Base-by-base conservation (phyloP, 2,113 vertebrate species). In the Diadophis punctatus region DNA sequence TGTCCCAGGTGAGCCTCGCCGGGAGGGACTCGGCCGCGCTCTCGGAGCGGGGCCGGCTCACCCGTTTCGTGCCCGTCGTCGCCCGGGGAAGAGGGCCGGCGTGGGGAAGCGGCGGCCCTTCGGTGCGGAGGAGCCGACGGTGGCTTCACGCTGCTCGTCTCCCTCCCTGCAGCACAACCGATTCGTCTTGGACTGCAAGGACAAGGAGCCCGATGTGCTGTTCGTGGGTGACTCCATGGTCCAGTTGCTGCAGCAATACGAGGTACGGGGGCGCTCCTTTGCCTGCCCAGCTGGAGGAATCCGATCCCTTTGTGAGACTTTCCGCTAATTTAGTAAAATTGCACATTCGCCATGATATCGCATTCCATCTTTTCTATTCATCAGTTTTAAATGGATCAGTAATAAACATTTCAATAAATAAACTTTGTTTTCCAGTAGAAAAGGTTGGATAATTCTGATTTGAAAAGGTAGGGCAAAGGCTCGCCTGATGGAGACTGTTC, bases 151-250 rank as follows among this genome's bases (percentile, higher is more conserved):
- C 97, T 8, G 55, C 23, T 16, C n/a, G 86, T 90, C 96, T 93
- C 74, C 93, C 52, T 49, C 6, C 90, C n/a, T 51, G 20, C 96
- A 98, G 98, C 98, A 98, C 96, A 98, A 97, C 88, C 97, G 98
- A 8, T 98, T 98, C 92, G 98, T 98, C 93, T 89, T 96, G 95
- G 98, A 98, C 95, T 98, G 98, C 96, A 98, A 98, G 60, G 98
- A 98, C 96, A 98, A 98, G 95, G 98, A 98, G 86, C 98, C 98
- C 0, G 98, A 98, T 0, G 98, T 99, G 90, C 98, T 99, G 80
- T 99, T 99, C 94, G 98, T 99, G 46, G 99, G 99, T 0, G 99
- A 99, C 96, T 99, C 98, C 93, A 99, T 99, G 99, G 97, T 99
- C 85, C 99, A 99, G 95, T 94, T 99, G 89, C 98, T 99, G 94